Evolutionary conservation across 2,113 vertebrate species (phyloP), one percentile per base, ranked within the genome.

Genomic region (Phalacrocorax brasilianus): DNA sequence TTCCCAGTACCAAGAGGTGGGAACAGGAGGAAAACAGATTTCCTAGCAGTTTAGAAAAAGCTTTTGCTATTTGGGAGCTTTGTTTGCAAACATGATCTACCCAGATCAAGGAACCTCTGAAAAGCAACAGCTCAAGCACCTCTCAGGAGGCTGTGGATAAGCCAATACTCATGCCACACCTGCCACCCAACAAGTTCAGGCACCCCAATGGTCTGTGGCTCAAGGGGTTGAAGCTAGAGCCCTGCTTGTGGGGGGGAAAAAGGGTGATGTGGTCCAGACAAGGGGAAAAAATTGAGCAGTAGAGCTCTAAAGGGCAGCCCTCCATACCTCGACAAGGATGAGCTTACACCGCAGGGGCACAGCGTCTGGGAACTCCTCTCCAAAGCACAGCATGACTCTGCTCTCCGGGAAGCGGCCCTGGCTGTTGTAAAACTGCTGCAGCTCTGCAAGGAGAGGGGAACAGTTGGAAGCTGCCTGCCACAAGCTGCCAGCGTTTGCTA

Each of bases 241-340:
- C 21, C 72, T 32, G 12, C 17, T 42, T 3, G 4, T 14, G 1
- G 6, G 5, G 18, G 4, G 12, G 12, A 15, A 3, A 12, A 4
- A 9, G 12, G 18, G 3, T 16, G 52, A 32, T 2, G 63, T 2
- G 24, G 28, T 50, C 24, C 35, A 70, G 40, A 16, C 1, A 27
- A 44, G 24, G 8, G 3, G 13, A 2, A 12, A 24, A 24, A 68
- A 52, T 12, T 5, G 24, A 61, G 12, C 21, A 87, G 53, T 47
- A 83, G 32, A 40, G 62, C 23, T 42, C 52, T 16, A 9, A 42
- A 59, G 56, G 32, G n/a, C 28, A 70, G 6, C 4, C 2, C 26
- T 38, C 18, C 89, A 22, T 95, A 99, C 99, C 99, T 99, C 99
- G 47, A 99, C 99, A 2, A 99, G 99, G 80, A 99, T 99, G 95